Evolutionary conservation across 2,113 vertebrate species (phyloP).

Genomic region (Hyaena hyaena): DNA sequence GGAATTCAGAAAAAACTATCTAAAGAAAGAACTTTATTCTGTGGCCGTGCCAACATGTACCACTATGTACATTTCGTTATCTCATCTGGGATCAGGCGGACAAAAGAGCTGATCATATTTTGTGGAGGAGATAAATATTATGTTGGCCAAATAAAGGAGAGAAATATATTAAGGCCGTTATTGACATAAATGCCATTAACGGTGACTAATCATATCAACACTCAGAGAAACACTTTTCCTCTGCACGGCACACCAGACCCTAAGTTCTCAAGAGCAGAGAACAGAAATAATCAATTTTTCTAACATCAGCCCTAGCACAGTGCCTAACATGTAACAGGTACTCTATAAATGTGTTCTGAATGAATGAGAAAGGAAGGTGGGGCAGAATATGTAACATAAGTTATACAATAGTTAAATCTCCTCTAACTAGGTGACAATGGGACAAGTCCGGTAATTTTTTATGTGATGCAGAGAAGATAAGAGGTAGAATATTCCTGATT

Average conservation of each 20-base stretch:
- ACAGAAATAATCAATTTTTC: background rate
- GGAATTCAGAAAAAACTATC: slow-evolving; percentile 78
- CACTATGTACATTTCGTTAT: background rate
- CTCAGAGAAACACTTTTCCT: background rate
- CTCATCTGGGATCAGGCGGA: background rate
- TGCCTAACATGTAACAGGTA: background rate
- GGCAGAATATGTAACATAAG: background rate
- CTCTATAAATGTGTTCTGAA: background rate
- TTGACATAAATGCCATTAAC: background rate
- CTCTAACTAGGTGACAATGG: background rate
- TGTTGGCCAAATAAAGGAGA: background rate
- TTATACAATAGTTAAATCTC: background rate
- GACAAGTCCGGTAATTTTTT: background rate
- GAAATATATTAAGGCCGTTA: background rate
- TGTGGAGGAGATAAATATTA: slow-evolving; percentile 1
- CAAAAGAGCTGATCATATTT: background rate
- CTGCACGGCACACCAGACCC: background rate
- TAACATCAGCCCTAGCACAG: background rate
- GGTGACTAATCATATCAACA: background rate
- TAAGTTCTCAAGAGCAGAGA: background rate
- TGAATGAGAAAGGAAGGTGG: background rate
- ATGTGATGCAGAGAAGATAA: background rate
- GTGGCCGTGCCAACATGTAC: background rate
- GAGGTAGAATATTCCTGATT: background rate
- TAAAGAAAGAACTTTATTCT: slow-evolving; percentile 63